Evolutionary conservation across 2,888 invertebrate genomes (phyloP).

Genomic region (Catotricha subobsoleta): DNA sequence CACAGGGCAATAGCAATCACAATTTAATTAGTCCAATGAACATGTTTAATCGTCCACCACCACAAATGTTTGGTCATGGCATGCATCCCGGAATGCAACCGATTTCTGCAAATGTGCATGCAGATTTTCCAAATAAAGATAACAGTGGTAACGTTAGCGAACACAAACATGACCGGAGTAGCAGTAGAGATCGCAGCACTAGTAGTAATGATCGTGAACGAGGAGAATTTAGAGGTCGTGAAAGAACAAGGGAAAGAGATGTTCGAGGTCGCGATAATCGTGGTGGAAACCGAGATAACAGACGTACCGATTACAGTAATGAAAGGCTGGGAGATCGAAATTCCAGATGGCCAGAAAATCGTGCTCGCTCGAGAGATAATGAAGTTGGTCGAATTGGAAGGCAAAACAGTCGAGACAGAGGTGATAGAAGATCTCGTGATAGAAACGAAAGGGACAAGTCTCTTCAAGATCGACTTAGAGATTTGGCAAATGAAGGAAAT

Average conservation of each 20-base stretch:
- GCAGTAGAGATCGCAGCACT: constrained; percentile 18
- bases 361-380: constrained; percentile 20
- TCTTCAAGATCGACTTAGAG: constrained; percentile 34
- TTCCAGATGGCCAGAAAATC: constrained; percentile 16
- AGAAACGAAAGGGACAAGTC: constrained; percentile 20
- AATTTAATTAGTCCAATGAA: too few species aligned
- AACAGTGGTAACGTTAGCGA: constrained; percentile 12
- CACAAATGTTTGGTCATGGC: constrained; percentile 15
- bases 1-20: too few species aligned
- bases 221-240: constrained; percentile 21
- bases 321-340: constrained; percentile 20
- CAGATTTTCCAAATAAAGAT: constrained; percentile 13
- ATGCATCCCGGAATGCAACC: constrained; percentile 14
- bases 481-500: constrained; percentile 34
- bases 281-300: constrained; percentile 16
- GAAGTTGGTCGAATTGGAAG: constrained; percentile 14
- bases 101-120: constrained; percentile 17
- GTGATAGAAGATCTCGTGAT: constrained; percentile 18
- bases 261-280: constrained; percentile 9
- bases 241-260: constrained; percentile 21
- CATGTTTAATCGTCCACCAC: constrained; percentile 32
- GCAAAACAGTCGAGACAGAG: constrained; percentile 7
- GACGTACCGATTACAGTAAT: constrained; percentile 19
- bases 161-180: constrained; percentile 13
- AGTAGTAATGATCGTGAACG: constrained; percentile 20